Evolutionary conservation across 2,888 invertebrate genomes (phyloP), one percentile per base, ranked within the genome.

Genomic region (Falcaria lacertinaria): DNA sequence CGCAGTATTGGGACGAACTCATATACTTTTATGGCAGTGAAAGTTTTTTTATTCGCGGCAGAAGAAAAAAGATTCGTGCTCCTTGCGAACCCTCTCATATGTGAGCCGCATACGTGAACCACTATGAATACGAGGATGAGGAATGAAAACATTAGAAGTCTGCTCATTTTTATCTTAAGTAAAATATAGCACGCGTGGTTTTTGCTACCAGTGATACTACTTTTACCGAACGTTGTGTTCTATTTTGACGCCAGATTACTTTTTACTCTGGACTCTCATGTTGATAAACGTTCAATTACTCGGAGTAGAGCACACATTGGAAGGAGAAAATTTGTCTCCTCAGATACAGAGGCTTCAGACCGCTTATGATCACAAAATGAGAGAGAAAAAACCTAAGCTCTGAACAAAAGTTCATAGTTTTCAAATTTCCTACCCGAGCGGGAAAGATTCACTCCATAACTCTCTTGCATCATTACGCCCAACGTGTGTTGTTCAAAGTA

Each of bases 1-100:
- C 80, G 73, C 75, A 75, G 85, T 85, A 86, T 87, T 85, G 85
- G 86, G 84, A 86, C 83, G 81, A 81, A 81, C 86, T 83, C 87
- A 82, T 87, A 86, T 82, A 85, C 87, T 86, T 87, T 87, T 86
- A 86, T 83, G 79, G 74, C 74, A 69, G 71, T 63, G 69, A 84
- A 85, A 84, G 77, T 86, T 87, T 86, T 74, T 80, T 86, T 83
- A 81, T 84, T 81, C 81, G 69, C 71, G 77, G 72, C 73, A 70
- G 73, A 80, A 78, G 76, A 80, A 73, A 82, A 83, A 80, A 81
- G 85, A 86, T 84, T 84, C 79, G 69, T 69, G 74, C 66, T 64
- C 69, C 73, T 57, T 62, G 60, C 62, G 64, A 62, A 60, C 66
- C 71, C 74, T 65, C 67, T 57, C 61, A 61, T 60, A 57, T 72